Evolutionary conservation across 2,888 invertebrate species (phyloP), one percentile per base, ranked within the genome.

Genomic region (Agrotis ipsilon): DNA sequence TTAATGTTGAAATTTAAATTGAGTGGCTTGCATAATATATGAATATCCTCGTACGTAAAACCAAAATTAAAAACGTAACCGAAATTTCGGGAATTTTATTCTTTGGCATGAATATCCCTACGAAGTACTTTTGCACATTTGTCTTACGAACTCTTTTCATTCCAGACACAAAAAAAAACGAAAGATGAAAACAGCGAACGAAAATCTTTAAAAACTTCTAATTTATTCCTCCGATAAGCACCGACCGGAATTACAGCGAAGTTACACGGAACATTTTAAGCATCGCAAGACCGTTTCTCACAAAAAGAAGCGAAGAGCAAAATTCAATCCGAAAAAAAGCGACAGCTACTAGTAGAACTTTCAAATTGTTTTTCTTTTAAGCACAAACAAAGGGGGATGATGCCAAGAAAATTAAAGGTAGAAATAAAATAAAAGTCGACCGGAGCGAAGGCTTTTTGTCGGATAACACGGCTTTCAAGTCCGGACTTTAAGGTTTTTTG

Each of bases 361-460:
- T 87, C 78, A 89, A 91, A 92, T 88, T 90, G 91, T 91, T 91
- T 92, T 91, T 90, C 89, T 91, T 91, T 90, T 88, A 91, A 90
- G 78, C 83, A 84, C 88, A 90, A 91, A 91, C 90, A 92, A 91
- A 91, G 83, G 84, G 83, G 87, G 84, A 86, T 83, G 74, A 83
- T 68, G 79, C 81, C 81, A 78, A 86, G 88, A 86, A 90, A 92
- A 92, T 91, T 92, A 91, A 92, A 92, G 81, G 82, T 83, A 81
- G 84, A 86, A 90, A 92, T 90, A 89, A 91, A 89, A 91, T 90
- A 89, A 91, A 91, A 90, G 68, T 83, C 70, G 81, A 79, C 78
- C 75, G 77, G 81, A 88, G 87, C 83, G 74, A 71, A 73, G 62
- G 78, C 75, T 83, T 84, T 85, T 80, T 84, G 81, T 68, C 75